Evolutionary conservation across 2,888 invertebrate species (phyloP).

Genomic region (Habrosyne pyritoides): DNA sequence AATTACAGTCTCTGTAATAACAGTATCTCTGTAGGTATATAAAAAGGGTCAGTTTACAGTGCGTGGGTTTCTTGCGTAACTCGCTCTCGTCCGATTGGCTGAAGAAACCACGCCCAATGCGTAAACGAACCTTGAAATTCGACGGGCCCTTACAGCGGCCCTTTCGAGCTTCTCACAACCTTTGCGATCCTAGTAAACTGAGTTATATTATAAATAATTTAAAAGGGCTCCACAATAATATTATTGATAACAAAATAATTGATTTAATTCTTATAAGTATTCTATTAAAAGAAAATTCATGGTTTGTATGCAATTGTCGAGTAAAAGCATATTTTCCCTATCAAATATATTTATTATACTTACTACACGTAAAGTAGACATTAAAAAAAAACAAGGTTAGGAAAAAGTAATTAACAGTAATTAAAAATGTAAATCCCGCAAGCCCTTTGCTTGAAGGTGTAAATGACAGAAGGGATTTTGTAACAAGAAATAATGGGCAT

Average conservation of each 20-base stretch:
- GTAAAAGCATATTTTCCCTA: not conserved
- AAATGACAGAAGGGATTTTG: conserved; percentile 72
- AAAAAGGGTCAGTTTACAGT: conserved; percentile 42
- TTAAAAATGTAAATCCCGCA: conserved; percentile 54
- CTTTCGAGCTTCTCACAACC: conserved; percentile 66
- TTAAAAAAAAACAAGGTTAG: conserved; percentile 18
- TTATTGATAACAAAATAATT: conserved; percentile 51
- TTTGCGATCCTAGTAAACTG: conserved; percentile 75
- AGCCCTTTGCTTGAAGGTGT: conserved; percentile 58
- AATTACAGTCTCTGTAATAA: conserved; percentile 18
- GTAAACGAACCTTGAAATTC: conserved; percentile 75
- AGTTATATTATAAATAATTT: conserved; percentile 85
- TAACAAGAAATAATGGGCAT: conserved; percentile 82
- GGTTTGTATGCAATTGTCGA: not conserved
- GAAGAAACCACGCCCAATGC: conserved; percentile 77
- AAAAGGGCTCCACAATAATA: conserved; percentile 74
- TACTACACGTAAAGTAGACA: conserved; percentile 15
- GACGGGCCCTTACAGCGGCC: conserved; percentile 72
- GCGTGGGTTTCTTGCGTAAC: conserved; percentile 72
- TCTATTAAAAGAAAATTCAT: not conserved
- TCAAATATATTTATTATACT: not conserved
- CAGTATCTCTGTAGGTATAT: conserved; percentile 32
- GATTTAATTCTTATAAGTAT: conserved; percentile 13
- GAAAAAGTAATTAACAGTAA: conserved; percentile 52
- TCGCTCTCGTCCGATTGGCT: conserved; percentile 63